Evolutionary conservation across 1,140 invertebrate species (phyloP).

Genomic region (Drosophila navojoa): DNA sequence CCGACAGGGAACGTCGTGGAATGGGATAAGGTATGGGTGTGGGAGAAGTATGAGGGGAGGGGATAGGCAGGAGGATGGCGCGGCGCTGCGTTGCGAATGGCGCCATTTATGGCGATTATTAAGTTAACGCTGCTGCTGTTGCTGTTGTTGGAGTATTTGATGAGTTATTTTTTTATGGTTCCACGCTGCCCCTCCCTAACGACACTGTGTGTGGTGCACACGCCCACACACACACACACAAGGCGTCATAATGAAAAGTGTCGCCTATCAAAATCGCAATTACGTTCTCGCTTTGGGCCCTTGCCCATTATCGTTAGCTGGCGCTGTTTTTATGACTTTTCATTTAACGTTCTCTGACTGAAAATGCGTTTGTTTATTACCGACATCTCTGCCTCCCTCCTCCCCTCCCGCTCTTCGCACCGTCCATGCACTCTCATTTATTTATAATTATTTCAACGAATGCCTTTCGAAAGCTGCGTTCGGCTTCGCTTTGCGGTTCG

Average conservation of each 20-base stretch:
- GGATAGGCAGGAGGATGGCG: constrained; percentile 1
- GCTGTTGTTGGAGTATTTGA: constrained; percentile 35
- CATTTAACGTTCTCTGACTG: constrained; percentile 33
- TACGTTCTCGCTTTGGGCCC: constrained; percentile 21
- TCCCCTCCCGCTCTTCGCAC: too few relatives aligned
- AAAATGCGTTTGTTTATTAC: constrained; percentile 20
- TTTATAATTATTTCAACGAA: constrained; percentile 63
- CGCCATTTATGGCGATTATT: constrained; percentile 75
- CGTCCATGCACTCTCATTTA: constrained; percentile 31
- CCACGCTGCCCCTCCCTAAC: constrained; percentile 3
- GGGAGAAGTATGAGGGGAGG: background rate
- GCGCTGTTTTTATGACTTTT: constrained; percentile 37
- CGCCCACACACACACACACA: constrained; percentile 1
- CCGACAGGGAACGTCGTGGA: background rate
- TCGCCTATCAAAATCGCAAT: constrained; percentile 44
- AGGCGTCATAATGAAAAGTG: constrained; percentile 28
- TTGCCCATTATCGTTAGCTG: constrained; percentile 21
- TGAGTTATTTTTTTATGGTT: constrained; percentile 51
- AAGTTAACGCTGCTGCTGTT: constrained; percentile 46
- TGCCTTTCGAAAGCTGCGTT: constrained; percentile 24
- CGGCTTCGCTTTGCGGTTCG: constrained; percentile 15
- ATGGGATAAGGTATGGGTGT: too few relatives aligned
- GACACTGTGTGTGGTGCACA: background rate
- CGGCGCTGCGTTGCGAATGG: constrained; percentile 35
- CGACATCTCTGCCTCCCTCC: background rate